Conservation (phyloP, 2,797 vertebrate genomes). For the Myotis findleyi region DNA sequence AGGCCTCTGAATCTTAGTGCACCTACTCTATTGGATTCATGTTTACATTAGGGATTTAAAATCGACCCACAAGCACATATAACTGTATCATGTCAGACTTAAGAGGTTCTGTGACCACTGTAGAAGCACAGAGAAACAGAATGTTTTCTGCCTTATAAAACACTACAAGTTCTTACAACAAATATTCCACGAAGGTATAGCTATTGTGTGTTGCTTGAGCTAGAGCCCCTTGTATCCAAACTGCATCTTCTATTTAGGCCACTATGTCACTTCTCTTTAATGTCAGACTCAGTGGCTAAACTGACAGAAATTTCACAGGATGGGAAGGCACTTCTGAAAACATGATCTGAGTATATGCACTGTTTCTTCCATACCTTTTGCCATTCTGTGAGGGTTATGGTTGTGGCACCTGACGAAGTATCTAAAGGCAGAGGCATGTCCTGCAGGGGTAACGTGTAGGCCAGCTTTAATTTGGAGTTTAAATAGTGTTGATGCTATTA, state of each 20-base stretch:
- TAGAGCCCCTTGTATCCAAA: background rate
- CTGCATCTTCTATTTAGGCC: background rate
- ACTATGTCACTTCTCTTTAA: background rate
- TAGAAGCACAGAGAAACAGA: background rate
- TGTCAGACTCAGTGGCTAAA: background rate
- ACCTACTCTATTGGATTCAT: background rate
- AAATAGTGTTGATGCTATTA: constrained; percentile 23
- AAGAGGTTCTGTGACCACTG: background rate
- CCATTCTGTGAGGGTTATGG: constrained; percentile 24
- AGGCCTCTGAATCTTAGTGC: background rate
- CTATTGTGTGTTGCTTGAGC: background rate
- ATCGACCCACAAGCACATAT: background rate
- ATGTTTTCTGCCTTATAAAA: background rate
- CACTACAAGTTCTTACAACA: background rate
- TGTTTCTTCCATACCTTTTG: constrained; percentile 19
- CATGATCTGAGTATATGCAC: background rate
- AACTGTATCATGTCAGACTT: background rate
- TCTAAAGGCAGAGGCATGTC: constrained; percentile 35
- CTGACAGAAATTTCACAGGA: background rate
- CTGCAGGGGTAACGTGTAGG: background rate
- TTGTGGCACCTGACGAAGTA: constrained; percentile 48
- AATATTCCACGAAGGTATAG: background rate
- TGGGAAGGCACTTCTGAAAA: background rate
- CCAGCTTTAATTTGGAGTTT: constrained; percentile 57
- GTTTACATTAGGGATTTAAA: constrained; percentile 9